Evolutionary conservation across 1,140 invertebrate species (phyloP), one percentile per base, ranked within the genome.

Genomic region (Tetramorium simillimum): DNA sequence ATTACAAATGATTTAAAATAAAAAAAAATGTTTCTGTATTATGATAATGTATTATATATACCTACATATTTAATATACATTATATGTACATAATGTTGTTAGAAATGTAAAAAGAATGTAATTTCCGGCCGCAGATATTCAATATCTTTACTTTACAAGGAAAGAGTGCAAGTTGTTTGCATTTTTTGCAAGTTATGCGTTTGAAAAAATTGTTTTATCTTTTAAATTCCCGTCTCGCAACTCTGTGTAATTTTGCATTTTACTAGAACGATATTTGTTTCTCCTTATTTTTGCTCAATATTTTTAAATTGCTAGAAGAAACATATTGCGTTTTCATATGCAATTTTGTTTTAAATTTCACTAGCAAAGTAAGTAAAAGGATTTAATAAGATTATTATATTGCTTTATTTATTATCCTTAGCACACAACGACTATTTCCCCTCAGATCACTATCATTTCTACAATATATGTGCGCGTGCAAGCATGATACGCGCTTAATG

Each of bases 401-500:
- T 24, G 21, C 37, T 16, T 63, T 21, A 14, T 53, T 67, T 40
- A 40, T 80, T 24, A 40, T 21, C 16, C 14, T 51, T 46, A n/a
- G 5, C 6, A 40, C 24, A 21, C 21, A 16, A 49, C 14, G 33
- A 21, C 37, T 40, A 40, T 67, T 69, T 67, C 33, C n/a, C 9
- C 12, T 24, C 9, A 40, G 28, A 69, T 82, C 49, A 21, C 43
- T 69, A 46, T 70, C 21, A 40, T 69, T 51, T 69, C 14, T 43
- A 43, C 21, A 46, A 60, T 69, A 40, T 40, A 37, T 51, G 12
- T 69, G 10, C 40, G 24, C 24, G 37, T 43, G 51, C 51, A 18
- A 49, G 80, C 69, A 21, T 75, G 80, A 84, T 70, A 75, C 28
- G 9, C 40, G 53, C 40, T 75, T 75, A 84, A 84, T 84, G 69